Conservation (phyloP, 2,888 invertebrate genomes). For the Drosophila austrosaltans region DNA sequence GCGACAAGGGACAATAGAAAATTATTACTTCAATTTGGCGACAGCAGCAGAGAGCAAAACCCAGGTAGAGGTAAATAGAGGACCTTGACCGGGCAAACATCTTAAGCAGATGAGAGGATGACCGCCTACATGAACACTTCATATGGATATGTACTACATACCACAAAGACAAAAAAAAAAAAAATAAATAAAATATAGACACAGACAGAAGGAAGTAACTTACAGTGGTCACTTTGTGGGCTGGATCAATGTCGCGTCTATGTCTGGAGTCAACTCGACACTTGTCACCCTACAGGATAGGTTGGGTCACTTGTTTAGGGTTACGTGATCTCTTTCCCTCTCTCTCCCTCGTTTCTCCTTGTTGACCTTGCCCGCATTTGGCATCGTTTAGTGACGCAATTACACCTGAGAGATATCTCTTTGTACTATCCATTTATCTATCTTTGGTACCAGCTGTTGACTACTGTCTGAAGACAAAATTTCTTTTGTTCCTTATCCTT, state of each 20-base stretch:
- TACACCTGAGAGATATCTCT: conserved; percentile 62
- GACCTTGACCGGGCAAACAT: conserved; percentile 38
- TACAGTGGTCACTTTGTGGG: conserved; percentile 43
- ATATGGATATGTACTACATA: conserved; percentile 57
- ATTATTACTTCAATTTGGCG: conserved; percentile 77
- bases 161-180: conserved; percentile 42
- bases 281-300: conserved; percentile 15
- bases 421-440: conserved; percentile 31
- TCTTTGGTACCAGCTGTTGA: conserved; percentile 44
- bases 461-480: not conserved
- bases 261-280: conserved; percentile 11
- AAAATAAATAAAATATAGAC: not conserved
- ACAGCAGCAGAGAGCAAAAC: conserved; percentile 42
- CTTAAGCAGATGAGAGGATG: conserved; percentile 59
- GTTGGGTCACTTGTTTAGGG: conserved; percentile 5
- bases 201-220: conserved; percentile 10
- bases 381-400: conserved; percentile 61
- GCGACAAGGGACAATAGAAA: conserved; percentile 65
- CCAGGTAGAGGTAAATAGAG: conserved; percentile 37
- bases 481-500: too few species aligned
- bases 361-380: conserved; percentile 36
- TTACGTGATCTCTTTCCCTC: not conserved
- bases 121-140: conserved; percentile 65
- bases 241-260: conserved; percentile 35
- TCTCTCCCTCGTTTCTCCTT: conserved; percentile 13